Base-by-base conservation (phyloP, 2,113 vertebrate species). In the Amphiprion ocellaris region DNA sequence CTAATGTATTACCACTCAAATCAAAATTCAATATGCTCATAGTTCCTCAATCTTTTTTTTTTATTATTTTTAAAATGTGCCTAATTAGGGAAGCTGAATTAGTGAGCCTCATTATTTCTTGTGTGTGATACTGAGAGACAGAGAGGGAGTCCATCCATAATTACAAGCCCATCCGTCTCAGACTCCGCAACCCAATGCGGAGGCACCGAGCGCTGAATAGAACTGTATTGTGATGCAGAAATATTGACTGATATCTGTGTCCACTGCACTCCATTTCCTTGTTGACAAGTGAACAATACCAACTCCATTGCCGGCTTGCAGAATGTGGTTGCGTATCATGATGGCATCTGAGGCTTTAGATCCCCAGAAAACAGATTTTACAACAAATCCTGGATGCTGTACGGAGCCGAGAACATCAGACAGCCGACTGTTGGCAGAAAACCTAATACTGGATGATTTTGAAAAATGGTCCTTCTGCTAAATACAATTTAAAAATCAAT, bases 201-300 rank as follows among this genome's bases (percentile, higher is more conserved):
- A 76, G 67, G 33, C 61, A 4, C 50, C 78, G 54, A 71, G 62
- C 70, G 76, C 78, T 79, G 64, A 72, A 74, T 62, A 47, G 52
- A 55, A 47, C n/a, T 59, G 41, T 53, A 59, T 66, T 75, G 46
- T 67, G 67, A 79, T 71, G 74, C 55, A 81, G 63, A 70, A 64
- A 83, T 89, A 78, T 85, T 69, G 83, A 91, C 85, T 26, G 47
- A 77, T 77, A 74, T 77, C 74, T 77, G 56, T 50, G 68, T 81
- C 80, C 69, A 33, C 41, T 63, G 66, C 64, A 54, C 76, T 85
- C 54, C 37, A 49, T 84, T 80, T 80, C 49, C 62, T 72, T 69
- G 24, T 75, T 67, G 66, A 74, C 75, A 71, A 77, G 69, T 77
- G 65, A 84, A 66, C 61, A 90, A 81, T 62, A 55, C 26, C 33